Percentiles rank a stretch among this genome's conserved stretches.
Evolutionary conservation across 2,113 vertebrate genomes (phyloP).

Genomic region (Tamias sibiricus): DNA sequence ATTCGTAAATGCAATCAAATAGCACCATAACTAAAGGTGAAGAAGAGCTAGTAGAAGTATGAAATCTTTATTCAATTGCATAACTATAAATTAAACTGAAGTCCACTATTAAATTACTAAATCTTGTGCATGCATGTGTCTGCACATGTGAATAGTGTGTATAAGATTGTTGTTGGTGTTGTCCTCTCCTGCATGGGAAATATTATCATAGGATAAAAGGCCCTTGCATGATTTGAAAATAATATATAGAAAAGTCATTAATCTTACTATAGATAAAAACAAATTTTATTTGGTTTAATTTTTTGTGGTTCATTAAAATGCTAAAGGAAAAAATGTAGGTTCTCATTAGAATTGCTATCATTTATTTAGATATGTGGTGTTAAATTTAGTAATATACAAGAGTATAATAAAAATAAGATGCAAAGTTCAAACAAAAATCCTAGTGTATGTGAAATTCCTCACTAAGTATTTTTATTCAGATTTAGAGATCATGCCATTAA

Average conservation of each 20-base stretch:
- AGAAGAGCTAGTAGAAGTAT: conserved; percentile 28
- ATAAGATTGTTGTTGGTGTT: not conserved
- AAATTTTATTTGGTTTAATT: conserved; percentile 41
- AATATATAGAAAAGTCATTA: conserved; percentile 4
- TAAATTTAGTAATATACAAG: not conserved
- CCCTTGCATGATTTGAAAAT: not conserved
- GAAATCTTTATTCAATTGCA: conserved; percentile 20
- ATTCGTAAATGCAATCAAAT: not conserved
- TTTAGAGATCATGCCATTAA: not conserved
- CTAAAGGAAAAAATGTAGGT: not conserved
- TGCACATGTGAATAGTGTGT: not conserved
- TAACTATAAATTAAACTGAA: conserved; percentile 33
- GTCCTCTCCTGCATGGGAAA: not conserved
- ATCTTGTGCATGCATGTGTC: not conserved
- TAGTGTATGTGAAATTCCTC: not conserved
- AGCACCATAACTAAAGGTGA: not conserved
- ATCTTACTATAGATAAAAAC: not conserved
- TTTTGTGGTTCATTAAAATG: conserved; percentile 56
- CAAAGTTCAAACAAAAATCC: not conserved
- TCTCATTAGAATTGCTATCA: not conserved
- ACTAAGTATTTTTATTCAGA: not conserved
- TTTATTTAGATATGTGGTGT: not conserved
- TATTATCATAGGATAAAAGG: not conserved
- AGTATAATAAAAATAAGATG: not conserved
- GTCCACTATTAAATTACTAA: not conserved